Evolutionary conservation across 2,797 vertebrate genomes (phyloP).

Genomic region (Propithecus deckenii): DNA sequence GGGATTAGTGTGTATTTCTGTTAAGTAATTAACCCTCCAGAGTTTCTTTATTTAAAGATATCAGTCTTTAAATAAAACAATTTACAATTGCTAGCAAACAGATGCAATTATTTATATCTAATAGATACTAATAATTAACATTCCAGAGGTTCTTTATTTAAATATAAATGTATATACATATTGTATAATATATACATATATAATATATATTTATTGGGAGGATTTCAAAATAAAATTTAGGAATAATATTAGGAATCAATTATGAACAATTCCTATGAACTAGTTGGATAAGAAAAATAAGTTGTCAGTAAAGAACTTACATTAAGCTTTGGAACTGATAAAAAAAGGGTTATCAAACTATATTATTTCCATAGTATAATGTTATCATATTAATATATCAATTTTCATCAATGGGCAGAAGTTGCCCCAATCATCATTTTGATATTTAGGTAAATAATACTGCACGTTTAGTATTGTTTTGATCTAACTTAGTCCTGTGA

Average conservation of each 20-base stretch:
- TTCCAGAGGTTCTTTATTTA: neutral
- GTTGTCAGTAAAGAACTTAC: neutral
- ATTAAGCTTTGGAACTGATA: constrained; percentile 54
- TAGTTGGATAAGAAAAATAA: constrained; percentile 23
- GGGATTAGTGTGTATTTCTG: neutral
- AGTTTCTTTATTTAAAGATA: neutral
- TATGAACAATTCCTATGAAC: constrained; percentile 20
- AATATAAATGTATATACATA: neutral
- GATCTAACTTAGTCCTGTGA: neutral
- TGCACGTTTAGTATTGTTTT: neutral
- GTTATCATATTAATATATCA: neutral
- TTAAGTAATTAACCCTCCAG: neutral
- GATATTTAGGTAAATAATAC: neutral
- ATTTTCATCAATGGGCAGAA: neutral
- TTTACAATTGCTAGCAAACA: neutral
- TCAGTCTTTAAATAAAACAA: neutral
- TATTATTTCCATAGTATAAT: neutral
- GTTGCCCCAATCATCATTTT: neutral
- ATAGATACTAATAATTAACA: neutral
- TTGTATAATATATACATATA: neutral
- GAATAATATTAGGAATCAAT: constrained; percentile 5
- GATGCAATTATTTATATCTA: too few species aligned
- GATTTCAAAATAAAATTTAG: neutral
- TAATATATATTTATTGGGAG: neutral
- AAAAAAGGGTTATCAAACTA: neutral